Evolutionary conservation across 2,797 vertebrate genomes (phyloP).

Genomic region (Sphaeramia orbicularis): DNA sequence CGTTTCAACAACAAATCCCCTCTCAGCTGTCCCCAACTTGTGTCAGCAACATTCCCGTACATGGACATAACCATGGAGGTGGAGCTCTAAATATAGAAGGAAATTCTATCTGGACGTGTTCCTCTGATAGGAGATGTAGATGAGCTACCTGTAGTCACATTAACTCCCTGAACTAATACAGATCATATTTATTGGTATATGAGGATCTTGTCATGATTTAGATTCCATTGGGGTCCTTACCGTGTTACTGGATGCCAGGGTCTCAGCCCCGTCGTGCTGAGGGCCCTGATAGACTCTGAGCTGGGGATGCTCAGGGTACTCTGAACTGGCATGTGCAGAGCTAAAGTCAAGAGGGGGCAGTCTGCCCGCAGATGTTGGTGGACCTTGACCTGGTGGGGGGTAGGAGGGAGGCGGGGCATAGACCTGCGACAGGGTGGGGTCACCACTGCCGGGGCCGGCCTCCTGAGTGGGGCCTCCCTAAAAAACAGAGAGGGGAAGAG

Average conservation of each 20-base stretch:
- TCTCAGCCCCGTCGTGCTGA: constrained; percentile 81
- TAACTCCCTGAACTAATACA: constrained; percentile 11
- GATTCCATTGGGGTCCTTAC: constrained; percentile 70
- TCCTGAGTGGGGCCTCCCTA: constrained; percentile 85
- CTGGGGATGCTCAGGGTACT: constrained; percentile 85
- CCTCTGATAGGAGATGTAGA: constrained; percentile 50
- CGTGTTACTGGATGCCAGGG: constrained; percentile 73
- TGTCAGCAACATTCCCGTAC: constrained; percentile 74
- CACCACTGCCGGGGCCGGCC: constrained; percentile 78
- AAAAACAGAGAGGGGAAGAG: constrained; percentile 3
- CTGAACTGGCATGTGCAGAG: constrained; percentile 74
- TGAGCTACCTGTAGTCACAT: constrained; percentile 46
- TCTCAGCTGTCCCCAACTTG: constrained; percentile 49
- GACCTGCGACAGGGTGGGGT: constrained; percentile 84
- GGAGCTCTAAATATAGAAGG: constrained; percentile 76
- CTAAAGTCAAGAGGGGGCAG: constrained; percentile 84
- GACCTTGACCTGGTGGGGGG: constrained; percentile 83
- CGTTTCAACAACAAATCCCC: constrained; percentile 66
- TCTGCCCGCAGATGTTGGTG: constrained; percentile 72
- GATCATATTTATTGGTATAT: constrained; percentile 44
- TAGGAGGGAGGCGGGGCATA: constrained; percentile 86
- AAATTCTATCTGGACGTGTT: constrained; percentile 60
- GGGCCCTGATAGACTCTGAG: constrained; percentile 85
- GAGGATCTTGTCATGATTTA: constrained; percentile 6
- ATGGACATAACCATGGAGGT: constrained; percentile 67